These are phyloP conservation scores for Helicorthomorpha holstii DNA, from an alignment of 1,140 invertebrate species.

Conservation along the genomic window DNA sequence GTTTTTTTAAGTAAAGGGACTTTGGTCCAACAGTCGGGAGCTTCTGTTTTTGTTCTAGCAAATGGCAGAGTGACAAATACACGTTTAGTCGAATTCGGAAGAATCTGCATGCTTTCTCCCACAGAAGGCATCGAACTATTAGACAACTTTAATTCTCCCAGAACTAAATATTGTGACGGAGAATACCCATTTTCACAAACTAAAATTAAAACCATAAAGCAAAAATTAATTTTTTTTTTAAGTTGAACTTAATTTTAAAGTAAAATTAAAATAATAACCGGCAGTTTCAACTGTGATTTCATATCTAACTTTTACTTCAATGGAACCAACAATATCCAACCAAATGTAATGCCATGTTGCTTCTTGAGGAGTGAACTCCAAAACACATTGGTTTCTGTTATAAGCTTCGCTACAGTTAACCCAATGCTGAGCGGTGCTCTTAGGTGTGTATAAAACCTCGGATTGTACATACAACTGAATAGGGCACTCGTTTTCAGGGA, in stretches of 20 bases:
- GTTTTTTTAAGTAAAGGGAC: slow-evolving; percentile 14
- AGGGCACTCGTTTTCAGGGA: slow-evolving; percentile 2
- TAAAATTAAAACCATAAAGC: slow-evolving; percentile 1
- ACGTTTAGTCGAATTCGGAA: slow-evolving; percentile 6
- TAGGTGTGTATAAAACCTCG: not conserved
- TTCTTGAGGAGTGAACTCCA: slow-evolving; percentile 12
- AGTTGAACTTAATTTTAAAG: too few relatives aligned
- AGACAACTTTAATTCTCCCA: slow-evolving; percentile 7
- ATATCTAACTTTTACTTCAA: slow-evolving; percentile 4
- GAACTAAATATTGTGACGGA: slow-evolving; percentile 5
- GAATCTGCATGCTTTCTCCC: not conserved
- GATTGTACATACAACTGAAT: slow-evolving; percentile 1
- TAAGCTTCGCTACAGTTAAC: slow-evolving; percentile 10
- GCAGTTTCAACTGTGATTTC: slow-evolving; percentile 9
- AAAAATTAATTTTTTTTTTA: too few relatives aligned
- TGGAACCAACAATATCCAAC: slow-evolving; percentile 2
- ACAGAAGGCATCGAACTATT: not conserved
- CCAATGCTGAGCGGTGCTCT: not conserved
- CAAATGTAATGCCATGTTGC: slow-evolving; percentile 14
- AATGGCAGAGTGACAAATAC: slow-evolving; percentile 4
- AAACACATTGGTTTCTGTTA: slow-evolving; percentile 4
- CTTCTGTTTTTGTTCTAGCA: not conserved
- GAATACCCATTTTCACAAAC: slow-evolving; percentile 7
- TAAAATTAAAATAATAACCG: not conserved
- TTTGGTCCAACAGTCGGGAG: slow-evolving; percentile 6